These are phyloP conservation scores for Lindbergichthys nudifrons DNA, from an alignment of 2,797 vertebrate species.

Conservation along the genomic window DNA sequence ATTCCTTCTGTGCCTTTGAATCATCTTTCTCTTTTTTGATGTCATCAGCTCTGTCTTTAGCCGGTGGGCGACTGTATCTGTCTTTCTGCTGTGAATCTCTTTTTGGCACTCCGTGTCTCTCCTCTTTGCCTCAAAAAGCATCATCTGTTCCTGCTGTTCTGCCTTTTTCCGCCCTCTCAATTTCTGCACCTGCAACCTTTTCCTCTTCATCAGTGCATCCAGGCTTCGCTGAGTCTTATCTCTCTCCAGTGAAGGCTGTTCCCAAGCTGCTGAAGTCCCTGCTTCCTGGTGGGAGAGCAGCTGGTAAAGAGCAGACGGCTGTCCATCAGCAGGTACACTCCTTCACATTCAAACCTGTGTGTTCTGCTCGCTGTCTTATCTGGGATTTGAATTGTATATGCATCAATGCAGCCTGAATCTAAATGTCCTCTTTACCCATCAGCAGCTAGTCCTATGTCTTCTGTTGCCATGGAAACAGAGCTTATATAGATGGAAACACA, in stretches of 20 bases:
- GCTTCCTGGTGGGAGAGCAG: conserved; percentile 88
- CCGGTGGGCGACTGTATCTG: conserved; percentile 2
- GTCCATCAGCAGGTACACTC: conserved; percentile 88
- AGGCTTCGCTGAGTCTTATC: conserved; percentile 87
- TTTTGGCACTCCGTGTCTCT: neutral
- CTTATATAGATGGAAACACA: conserved; percentile 47
- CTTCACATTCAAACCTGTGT: neutral
- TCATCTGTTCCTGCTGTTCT: neutral
- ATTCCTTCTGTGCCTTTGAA: conserved; percentile 18
- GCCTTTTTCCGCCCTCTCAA: conserved; percentile 4
- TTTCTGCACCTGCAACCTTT: conserved; percentile 25
- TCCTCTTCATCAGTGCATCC: conserved; percentile 75
- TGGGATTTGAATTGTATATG: conserved; percentile 35
- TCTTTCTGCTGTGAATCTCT: conserved; percentile 28
- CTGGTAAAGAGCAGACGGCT: conserved; percentile 81
- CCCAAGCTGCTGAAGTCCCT: conserved; percentile 95
- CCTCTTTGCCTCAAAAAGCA: neutral
- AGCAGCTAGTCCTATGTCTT: conserved; percentile 29
- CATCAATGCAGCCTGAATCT: conserved; percentile 42
- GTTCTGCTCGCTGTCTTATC: conserved; percentile 25
- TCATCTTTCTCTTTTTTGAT: conserved; percentile 16
- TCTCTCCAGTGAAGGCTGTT: conserved; percentile 90
- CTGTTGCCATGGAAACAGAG: conserved; percentile 67
- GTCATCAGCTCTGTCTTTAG: conserved; percentile 13
- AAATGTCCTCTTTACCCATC: conserved; percentile 45